Base-by-base conservation (phyloP, 2,888 invertebrate species). In the Mythimna pallens region DNA sequence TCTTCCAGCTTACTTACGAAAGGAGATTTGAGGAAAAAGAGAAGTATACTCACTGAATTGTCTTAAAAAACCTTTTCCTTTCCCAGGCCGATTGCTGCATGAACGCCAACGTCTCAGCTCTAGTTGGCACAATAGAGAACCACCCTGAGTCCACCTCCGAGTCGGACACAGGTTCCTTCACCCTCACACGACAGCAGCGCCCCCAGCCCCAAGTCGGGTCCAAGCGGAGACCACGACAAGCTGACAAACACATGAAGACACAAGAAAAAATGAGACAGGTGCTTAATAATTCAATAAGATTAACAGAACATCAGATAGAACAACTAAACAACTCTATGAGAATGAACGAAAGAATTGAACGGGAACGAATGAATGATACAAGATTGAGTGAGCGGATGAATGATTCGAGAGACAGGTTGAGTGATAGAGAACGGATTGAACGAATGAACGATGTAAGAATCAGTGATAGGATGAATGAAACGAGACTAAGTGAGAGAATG, bases 81-180 rank as follows among this genome's bases (percentile, higher is more conserved):
- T 89, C 88, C 0, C 92, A 96, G 96, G 96, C 96, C 1, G 96
- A 96, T 20, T 96, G 96, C 89, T 96, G 96, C 78, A 90, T 94
- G 76, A 95, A 94, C 78, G 92, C 95, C 0, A 93, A 92, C 80
- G 94, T 96, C 0, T 96, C 96, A 67, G 96, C 95, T 0, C 83
- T 96, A 5, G 96, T 96, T 0, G 96, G 96, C 0, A 96, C 96
- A 25, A 96, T 96, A 72, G 96, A 96, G 81, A 95, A 94, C 72
- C 96, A 96, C 55, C 95, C 95, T 0, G 96, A 96, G 57, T 96
- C 96, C 0, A 96, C 96, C 0, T 96, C 96, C 0, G 96, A 96
- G 75, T 96, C 96, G 0, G 96, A 96, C 87, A 94, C 94, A 0
- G 95, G 96, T 0, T 95, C 96, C 1, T 96, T 96, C 86, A 95